Percentiles rank a stretch among this genome's conserved stretches.
Evolutionary conservation across 2,888 invertebrate genomes (phyloP).

Genomic region (Diachrysia chrysitis): DNA sequence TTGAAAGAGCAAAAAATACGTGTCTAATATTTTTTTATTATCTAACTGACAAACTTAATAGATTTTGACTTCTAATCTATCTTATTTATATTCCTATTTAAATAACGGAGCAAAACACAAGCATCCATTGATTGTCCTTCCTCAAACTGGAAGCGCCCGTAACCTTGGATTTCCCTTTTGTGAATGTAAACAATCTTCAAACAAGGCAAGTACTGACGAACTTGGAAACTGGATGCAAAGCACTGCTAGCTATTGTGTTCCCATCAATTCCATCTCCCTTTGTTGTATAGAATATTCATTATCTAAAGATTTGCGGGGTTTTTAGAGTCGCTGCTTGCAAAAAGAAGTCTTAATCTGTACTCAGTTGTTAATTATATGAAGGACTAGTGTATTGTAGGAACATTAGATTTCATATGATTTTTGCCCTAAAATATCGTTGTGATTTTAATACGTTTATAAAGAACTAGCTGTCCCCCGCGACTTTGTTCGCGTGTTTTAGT

Average conservation of each 20-base stretch:
- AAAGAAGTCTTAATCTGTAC: too few species aligned
- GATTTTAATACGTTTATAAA: too few species aligned
- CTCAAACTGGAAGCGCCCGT: neutral
- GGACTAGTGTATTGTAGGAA: too few species aligned
- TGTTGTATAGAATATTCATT: conserved; percentile 16
- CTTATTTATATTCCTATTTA: neutral
- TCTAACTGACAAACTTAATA: too few species aligned
- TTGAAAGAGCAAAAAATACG: too few species aligned
- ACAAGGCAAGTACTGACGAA: conserved; percentile 11
- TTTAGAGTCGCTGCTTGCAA: neutral
- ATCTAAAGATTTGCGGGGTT: neutral
- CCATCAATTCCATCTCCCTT: conserved; percentile 36
- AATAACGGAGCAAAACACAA: neutral
- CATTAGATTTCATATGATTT: too few species aligned
- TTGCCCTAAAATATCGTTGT: too few species aligned
- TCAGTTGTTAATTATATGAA: too few species aligned
- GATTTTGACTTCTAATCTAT: too few species aligned
- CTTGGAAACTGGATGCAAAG: conserved; percentile 26
- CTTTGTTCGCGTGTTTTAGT: too few species aligned
- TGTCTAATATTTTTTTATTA: too few species aligned
- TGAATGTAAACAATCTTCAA: conserved; percentile 21
- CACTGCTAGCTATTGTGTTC: conserved; percentile 36
- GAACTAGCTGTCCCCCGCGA: too few species aligned
- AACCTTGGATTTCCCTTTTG: neutral
- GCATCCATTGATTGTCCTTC: neutral